phyloP scores from a whole-genome alignment of 2,113 vertebrate species.

The Castor canadensis region DNA sequence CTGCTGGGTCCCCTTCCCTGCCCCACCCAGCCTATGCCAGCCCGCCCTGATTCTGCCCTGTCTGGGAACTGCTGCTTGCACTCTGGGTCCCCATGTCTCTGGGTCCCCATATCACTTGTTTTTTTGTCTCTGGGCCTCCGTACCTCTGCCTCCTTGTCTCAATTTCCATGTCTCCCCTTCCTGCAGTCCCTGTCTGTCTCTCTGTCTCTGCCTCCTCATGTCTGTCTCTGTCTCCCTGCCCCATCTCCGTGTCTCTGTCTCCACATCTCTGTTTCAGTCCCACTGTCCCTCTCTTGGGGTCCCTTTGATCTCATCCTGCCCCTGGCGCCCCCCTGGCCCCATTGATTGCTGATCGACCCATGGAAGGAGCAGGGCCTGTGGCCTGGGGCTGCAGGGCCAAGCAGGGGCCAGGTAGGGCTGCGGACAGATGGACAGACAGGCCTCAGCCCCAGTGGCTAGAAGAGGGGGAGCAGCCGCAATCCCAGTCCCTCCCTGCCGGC shows the following conservation, averaged over 20 bases:
- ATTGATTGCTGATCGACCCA: conserved; percentile 74
- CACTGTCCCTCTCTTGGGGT: conserved; percentile 59
- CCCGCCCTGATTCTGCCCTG: background rate
- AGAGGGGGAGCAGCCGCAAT: conserved; percentile 19
- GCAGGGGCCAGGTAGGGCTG: conserved; percentile 14
- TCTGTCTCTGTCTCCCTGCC: background rate
- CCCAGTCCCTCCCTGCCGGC: conserved; percentile 16
- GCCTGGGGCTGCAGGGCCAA: background rate
- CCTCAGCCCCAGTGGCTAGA: background rate
- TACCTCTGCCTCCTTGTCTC: background rate
- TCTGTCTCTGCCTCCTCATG: background rate
- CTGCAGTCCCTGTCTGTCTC: background rate
- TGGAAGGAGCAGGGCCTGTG: conserved; percentile 6
- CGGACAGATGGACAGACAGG: background rate
- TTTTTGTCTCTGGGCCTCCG: background rate
- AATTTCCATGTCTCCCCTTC: background rate
- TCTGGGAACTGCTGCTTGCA: background rate
- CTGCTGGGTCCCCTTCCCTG: background rate
- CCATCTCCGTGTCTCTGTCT: background rate
- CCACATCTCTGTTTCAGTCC: conserved; percentile 18
- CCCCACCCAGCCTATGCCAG: background rate
- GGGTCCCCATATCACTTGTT: background rate
- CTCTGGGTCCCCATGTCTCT: background rate
- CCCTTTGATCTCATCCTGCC: conserved; percentile 78
- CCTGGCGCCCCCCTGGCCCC: conserved; percentile 75